Base-by-base conservation (phyloP, 2,888 invertebrate species). In the Melanostoma mellinum region DNA sequence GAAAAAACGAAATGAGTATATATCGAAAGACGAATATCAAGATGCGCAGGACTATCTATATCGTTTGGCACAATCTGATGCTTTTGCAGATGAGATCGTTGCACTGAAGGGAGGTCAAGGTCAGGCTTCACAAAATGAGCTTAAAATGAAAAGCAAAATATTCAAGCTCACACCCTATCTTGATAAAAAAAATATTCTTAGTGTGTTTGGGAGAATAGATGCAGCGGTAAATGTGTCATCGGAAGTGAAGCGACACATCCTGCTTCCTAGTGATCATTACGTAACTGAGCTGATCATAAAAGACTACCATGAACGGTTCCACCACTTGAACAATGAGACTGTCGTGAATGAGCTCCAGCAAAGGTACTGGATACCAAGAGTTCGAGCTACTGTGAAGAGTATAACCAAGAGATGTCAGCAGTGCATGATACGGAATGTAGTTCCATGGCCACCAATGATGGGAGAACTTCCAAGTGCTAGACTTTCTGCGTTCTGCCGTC, bases 141-240 rank as follows among this genome's bases (percentile, higher is more conserved):
- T 52, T 33, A 9, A 52, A 9, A 4, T 33, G 4, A 52, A 33
- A 5, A 52, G 52, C 9, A n/a, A 52, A 30, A 52, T 52, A 9
- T 52, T 33, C 9, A n/a, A 6, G 3, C 50, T 50, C 9, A 32
- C 50, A 8, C 50, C 50, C 3, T 50, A 50, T 9, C 33, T 50
- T 4, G 50, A 52, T n/a, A 52, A 52, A 52, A 33, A 52, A n/a
- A n/a, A n/a, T n/a, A n/a, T 52, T n/a, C 52, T 52, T 52, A 8
- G 52, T 33, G 2, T 52, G 32, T n/a, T 8, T 52, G 52, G 52
- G 5, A 30, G 52, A 20, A 52, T 52, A 8, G 52, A 52, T 33
- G 52, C 52, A 9, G 52, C 52, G 2, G 52, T 52, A 2, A n/a
- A n/a, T 4, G 32, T n/a, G n/a, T 52, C 52, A 3, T 9, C 52